Conservation (phyloP, 2,113 vertebrate genomes). For the Macquaria ambigua region DNA sequence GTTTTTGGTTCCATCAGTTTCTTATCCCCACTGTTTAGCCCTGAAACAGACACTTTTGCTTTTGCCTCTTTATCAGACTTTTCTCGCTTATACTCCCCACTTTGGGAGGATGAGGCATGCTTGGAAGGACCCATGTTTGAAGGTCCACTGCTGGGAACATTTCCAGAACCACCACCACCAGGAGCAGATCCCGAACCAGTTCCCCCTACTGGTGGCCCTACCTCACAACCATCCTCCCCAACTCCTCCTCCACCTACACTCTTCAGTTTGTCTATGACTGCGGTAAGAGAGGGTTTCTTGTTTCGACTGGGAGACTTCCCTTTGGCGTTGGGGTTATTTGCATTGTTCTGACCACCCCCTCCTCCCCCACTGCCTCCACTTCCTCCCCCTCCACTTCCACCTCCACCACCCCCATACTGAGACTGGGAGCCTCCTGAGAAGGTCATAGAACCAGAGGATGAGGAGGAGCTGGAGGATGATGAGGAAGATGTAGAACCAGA, state of each 20-base stretch:
- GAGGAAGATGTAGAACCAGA: conserved; percentile 84
- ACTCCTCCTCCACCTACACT: conserved; percentile 93
- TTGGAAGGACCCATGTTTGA: conserved; percentile 89
- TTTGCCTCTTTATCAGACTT: conserved; percentile 96
- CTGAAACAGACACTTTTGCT: conserved; percentile 91
- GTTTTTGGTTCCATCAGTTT: conserved; percentile 92
- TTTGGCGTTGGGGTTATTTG: conserved; percentile 91
- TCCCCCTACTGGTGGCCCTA: conserved; percentile 78
- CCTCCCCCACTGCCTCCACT: conserved; percentile 88
- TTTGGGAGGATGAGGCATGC: conserved; percentile 88
- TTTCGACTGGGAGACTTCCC: conserved; percentile 98
- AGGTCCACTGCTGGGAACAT: conserved; percentile 76
- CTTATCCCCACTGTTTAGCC: conserved; percentile 89
- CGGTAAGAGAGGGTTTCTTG: conserved; percentile 97
- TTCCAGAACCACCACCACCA: conserved; percentile 85
- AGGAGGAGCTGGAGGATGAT: conserved; percentile 86
- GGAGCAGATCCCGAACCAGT: conserved; percentile 87
- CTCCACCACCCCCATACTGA: conserved; percentile 88
- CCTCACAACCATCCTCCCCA: conserved; percentile 92
- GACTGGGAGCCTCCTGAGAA: conserved; percentile 87
- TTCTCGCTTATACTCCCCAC: conserved; percentile 94
- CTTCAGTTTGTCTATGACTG: conserved; percentile 98
- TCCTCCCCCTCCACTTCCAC: conserved; percentile 85
- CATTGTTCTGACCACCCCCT: conserved; percentile 86
- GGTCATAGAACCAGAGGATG: conserved; percentile 85